phyloP scores from a whole-genome alignment of 2,888 invertebrate genomes.

The Nomada ruficornis region DNA sequence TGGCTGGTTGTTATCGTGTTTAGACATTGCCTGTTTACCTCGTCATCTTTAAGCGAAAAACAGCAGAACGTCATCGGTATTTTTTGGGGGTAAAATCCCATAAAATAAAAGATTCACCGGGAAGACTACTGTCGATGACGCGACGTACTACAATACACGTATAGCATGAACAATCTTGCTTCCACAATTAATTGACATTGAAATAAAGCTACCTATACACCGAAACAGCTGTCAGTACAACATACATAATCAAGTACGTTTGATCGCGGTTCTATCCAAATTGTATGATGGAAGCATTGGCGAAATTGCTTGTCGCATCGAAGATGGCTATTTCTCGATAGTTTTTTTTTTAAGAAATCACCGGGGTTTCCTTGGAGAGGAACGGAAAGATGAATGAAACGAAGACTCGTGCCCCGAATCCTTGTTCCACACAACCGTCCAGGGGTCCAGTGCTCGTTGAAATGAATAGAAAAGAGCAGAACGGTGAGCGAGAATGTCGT shows the following conservation, averaged over 20 bases:
- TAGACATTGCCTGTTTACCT: slow-evolving; percentile 35
- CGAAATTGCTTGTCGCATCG: not conserved
- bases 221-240: not conserved
- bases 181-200: not conserved
- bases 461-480: slow-evolving; percentile 65
- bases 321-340: not conserved
- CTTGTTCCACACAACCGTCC: slow-evolving; percentile 60
- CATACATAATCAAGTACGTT: not conserved
- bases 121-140: not conserved
- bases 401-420: slow-evolving; percentile 52
- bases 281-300: no score
- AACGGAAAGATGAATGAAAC: slow-evolving; percentile 19
- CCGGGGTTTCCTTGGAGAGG: slow-evolving; percentile 7
- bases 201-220: no score
- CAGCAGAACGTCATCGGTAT: not conserved
- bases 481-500: slow-evolving; percentile 63
- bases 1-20: slow-evolving; percentile 50
- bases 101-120: not conserved
- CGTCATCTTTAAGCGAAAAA: slow-evolving; percentile 17
- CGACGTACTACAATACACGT: not conserved
- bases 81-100: not conserved
- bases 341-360: slow-evolving; percentile 5
- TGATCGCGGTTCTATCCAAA: not conserved
- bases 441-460: slow-evolving; percentile 63
- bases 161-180: not conserved